Evolutionary conservation across 2,888 invertebrate species (phyloP), one percentile per base, ranked within the genome.

Genomic region (Philereme vetulata): DNA sequence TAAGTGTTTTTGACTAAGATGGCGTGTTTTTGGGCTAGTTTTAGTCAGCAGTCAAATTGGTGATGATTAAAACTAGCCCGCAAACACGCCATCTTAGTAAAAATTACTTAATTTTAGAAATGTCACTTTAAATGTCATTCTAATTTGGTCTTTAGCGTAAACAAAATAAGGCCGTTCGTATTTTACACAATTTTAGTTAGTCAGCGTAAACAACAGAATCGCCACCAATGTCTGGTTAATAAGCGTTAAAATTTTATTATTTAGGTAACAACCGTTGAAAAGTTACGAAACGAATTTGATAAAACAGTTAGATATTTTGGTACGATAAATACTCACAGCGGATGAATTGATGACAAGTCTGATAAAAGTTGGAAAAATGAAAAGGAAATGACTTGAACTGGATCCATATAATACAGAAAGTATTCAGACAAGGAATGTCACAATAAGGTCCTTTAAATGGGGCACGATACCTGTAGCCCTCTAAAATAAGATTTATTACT

Each of bases 371-470:
- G 21, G 11, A 56, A 34, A 60, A 34, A 53, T 9, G 56, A 45
- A 62, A 62, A 36, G 42, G 45, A 60, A 52, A 51, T 35, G 46
- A 51, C 46, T 59, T 45, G 43, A 63, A 55, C 61, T 52, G 55
- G 9, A 48, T 43, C 54, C 47, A 46, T 60, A 54, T 45, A 50
- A 40, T 21, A 54, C 34, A 44, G 60, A 64, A 60, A 62, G 60
- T 64, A 65, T 67, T 69, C 65, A 67, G 62, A 67, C 58, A 58
- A 49, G 60, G 64, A 63, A 67, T 64, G 62, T 56, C 55, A 65
- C 59, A 62, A 64, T 64, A 69, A 58, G 56, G 57, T 50, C 57
- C 59, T 51, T 58, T 69, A 62, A 56, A 63, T 36, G 57, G 50
- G 49, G 56, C 46, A 56, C 11, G 38, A 51, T 53, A 50, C 11